Evolutionary conservation across 2,113 vertebrate species (phyloP), one percentile per base, ranked within the genome.

Genomic region (Solea solea): DNA sequence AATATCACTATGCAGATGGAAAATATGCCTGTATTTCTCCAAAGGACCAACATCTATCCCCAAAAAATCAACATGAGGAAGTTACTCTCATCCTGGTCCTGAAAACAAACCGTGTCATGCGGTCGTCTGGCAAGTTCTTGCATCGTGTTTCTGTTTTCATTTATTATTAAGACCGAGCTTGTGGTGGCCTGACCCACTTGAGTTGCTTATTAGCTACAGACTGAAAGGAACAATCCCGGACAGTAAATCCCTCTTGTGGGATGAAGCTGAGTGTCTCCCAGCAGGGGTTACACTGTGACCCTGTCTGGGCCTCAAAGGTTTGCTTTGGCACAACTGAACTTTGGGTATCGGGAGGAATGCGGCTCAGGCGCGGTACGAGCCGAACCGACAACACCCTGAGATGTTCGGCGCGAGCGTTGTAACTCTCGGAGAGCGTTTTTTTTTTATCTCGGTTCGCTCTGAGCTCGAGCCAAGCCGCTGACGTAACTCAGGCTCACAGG

Each of bases 191-290:
- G 87, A 88, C 87, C 85, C 80, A 86, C 72, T 79, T 72, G 70
- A 54, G 78, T 60, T 68, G 64, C 76, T 85, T 81, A 82, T 86
- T 80, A 85, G 82, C 75, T 76, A 58, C 78, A 84, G 74, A 80
- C 85, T 76, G 63, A 63, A 58, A 78, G 72, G 76, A 78, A 63
- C 73, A 79, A 80, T 69, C 60, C 59, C 60, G 74, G 73, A 76
- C 82, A 83, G 65, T 83, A 87, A 88, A 90, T 90, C 88, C 87
- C 78, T 89, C 85, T 74, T 81, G 78, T 83, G 84, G 86, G 88
- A 89, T 83, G 85, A 76, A 86, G 81, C 76, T 88, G 78, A 91
- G 82, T 74, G 74, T 86, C 76, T 88, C 86, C 65, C 91, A 92
- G 80, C 81, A 72, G 82, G 89, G 83, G 87, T 86, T 79, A 64